Evolutionary conservation across 2,888 invertebrate species (phyloP), one percentile per base, ranked within the genome.

Genomic region (Oxyteleia sp.): DNA sequence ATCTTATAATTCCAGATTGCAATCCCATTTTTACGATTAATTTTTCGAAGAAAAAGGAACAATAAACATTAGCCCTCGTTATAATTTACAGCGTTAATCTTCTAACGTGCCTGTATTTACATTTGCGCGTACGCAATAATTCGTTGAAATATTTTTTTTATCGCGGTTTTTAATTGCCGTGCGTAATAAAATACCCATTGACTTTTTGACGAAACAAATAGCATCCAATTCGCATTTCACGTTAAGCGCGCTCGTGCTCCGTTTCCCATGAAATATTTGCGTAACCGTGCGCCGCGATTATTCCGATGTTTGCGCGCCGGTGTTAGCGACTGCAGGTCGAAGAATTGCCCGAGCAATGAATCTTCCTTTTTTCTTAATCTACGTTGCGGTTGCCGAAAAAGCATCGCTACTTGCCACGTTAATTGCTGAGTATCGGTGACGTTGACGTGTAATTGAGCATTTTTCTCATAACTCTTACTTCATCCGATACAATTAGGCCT

Each of bases 181-280:
- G n/a, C n/a, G n/a, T n/a, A n/a, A n/a, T n/a, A n/a, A 55, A 69
- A 51, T 18, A 32, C 23, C 68, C 55, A 13, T 69, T n/a, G 45
- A 55, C 55, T 45, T 69, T 55, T 69, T 53, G 59, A 51, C 47
- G 29, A 74, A 51, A 75, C 71, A 64, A 81, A 74, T 76, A 80
- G 71, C 85, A 86, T 89, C 89, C 83, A 88, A 89, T 78, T 45
- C 45, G 64, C 59, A 82, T 85, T 83, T 79, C 84, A 76, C 4
- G 66, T 76, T 88, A 84, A 87, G 83, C 80, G 82, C 71, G 84
- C 68, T 64, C 82, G 74, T 88, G 89, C 88, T 90, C 89, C 88
- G 88, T 88, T 92, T 92, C 89, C 87, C 91, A 88, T 88, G 83
- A 87, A 87, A 87, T 87, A 91, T 90, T 92, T 92, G 91, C 92